Evolutionary conservation across 2,113 vertebrate species (phyloP), one percentile per base, ranked within the genome.

Genomic region (Chloebia gouldiae): DNA sequence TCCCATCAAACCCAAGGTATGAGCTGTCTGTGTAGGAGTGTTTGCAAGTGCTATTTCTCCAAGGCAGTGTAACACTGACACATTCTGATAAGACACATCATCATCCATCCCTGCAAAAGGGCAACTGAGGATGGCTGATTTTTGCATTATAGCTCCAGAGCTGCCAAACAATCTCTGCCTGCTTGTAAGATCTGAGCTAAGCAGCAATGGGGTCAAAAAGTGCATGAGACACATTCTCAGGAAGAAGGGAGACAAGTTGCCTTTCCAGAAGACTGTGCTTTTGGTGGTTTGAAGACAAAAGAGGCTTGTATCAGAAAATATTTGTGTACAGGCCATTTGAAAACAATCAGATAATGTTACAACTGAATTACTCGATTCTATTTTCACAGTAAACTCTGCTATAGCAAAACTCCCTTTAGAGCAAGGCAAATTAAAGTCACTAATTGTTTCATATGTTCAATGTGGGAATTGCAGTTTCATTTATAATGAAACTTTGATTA

Each of bases 401-500:
- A 39, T 53, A 53, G 54, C 35, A 76, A 81, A 81, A 24, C 24
- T 87, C 76, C 70, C 81, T 93, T 95, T 86, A 77, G 50, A 70
- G 66, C 16, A 59, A 54, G 78, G 66, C 47, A 84, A 95, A 95
- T 94, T 78, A 85, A 94, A 97, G 54, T 82, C 87, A 95, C 89
- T 95, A 95, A 96, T 96, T 95, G 95, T 96, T 96, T 97, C 93
- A 81, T 71, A 97, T 95, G 94, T 83, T 90, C 93, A 81, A 61
- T 69, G 65, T 78, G 94, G 96, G 96, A 97, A 95, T 97, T 94
- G 81, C 82, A 79, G 61, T 86, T 95, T 93, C 81, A 92, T 96
- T 97, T 96, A 84, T 92, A 94, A 89, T 64, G 81, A 92, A 96
- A 90, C 64, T 95, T 89, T 96, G 90, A 97, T 97, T 95, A 94